A percentile compares a stretch with the other conserved stretches of the same genome.
These are phyloP conservation scores for Vollenhovia emeryi DNA, from an alignment of 1,140 invertebrate genomes.

Conservation along the genomic window DNA sequence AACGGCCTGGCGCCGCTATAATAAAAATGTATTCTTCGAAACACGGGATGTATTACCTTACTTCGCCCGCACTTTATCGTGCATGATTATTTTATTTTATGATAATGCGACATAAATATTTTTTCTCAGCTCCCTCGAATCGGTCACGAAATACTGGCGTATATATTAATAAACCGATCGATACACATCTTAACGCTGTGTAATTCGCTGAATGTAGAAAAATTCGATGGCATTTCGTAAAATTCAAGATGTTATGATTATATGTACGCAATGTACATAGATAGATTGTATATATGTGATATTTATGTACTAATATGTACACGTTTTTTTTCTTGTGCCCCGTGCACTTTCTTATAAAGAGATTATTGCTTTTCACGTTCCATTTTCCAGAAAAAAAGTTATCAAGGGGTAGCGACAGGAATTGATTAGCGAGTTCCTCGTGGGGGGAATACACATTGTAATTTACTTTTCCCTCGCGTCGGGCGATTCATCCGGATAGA, in stretches of 20 bases:
- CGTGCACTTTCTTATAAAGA: background rate
- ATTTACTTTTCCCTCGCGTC: background rate
- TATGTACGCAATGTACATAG: background rate
- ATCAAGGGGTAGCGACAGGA: background rate
- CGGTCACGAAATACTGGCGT: background rate
- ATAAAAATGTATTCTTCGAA: conserved; percentile 40
- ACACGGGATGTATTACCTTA: background rate
- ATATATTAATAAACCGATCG: background rate
- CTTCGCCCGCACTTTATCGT: background rate
- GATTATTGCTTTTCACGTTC: background rate
- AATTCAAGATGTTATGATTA: background rate
- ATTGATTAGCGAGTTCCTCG: background rate
- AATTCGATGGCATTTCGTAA: background rate
- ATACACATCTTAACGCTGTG: background rate
- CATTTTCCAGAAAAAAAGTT: background rate
- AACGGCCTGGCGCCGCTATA: conserved; percentile 12
- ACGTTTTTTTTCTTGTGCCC: background rate
- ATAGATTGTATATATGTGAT: background rate
- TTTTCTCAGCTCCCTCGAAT: background rate
- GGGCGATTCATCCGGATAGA: background rate
- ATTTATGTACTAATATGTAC: background rate
- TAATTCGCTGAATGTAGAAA: background rate
- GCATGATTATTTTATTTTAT: conserved; percentile 27
- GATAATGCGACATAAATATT: conserved; percentile 1
- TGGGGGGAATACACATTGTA: background rate